Conservation (phyloP, 2,797 vertebrate species). For the Gambelia wislizenii region DNA sequence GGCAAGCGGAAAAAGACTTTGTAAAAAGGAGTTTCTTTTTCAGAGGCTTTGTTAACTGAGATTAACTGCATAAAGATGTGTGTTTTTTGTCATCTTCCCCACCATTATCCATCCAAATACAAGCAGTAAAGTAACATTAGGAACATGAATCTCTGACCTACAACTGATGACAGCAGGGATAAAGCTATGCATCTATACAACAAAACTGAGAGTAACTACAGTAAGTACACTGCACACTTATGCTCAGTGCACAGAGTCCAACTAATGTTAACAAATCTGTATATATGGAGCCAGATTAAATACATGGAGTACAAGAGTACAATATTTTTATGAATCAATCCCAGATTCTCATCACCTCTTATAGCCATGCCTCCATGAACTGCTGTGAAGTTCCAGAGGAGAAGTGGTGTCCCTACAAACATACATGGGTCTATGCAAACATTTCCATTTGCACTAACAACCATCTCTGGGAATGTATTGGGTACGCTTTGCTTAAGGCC, state of each 20-base stretch:
- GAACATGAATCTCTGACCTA: neutral
- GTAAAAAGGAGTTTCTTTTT: too few species aligned
- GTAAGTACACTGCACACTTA: neutral
- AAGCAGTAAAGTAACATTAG: neutral
- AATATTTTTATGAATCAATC: neutral
- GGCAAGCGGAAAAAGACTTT: too few species aligned
- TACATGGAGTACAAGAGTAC: neutral
- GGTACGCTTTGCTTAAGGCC: neutral
- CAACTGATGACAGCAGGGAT: neutral
- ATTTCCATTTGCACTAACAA: neutral
- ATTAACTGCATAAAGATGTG: neutral
- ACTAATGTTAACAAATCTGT: neutral
- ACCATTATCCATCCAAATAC: neutral
- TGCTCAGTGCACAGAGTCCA: neutral
- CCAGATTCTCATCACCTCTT: neutral
- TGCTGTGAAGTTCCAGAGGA: neutral
- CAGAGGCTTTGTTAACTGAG: too few species aligned
- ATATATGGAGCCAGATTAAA: neutral
- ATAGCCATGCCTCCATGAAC: neutral
- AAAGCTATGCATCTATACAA: neutral
- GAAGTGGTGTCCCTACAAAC: neutral
- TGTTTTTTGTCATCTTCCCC: neutral
- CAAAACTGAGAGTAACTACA: neutral
- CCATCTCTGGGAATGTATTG: neutral
- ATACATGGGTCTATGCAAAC: neutral